Evolutionary conservation across 1,140 invertebrate species (phyloP), one percentile per base, ranked within the genome.

Genomic region (Idris sp.): DNA sequence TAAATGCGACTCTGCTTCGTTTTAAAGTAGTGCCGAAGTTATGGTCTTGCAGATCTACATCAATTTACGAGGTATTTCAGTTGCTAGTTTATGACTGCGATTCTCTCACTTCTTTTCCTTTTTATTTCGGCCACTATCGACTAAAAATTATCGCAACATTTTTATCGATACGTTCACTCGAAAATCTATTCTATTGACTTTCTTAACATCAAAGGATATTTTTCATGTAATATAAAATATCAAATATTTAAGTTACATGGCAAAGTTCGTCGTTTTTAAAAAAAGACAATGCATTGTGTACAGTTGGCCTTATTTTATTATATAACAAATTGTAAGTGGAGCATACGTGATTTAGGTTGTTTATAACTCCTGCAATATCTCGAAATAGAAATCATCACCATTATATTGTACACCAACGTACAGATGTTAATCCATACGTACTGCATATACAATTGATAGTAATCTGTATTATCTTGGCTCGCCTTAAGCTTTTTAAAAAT

Each of bases 61-160:
- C 56, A 71, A 62, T 61, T 61, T 71, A 71, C 67, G 67, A 71
- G 22, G 8, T 40, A 43, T 46, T 61, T 53, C 46, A 54, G 61
- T 61, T 53, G 65, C 30, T 38, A 31, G 22, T 69, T 59, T 69
- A 61, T 61, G 46, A 43, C 38, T 44, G 4, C 16, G 54, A 46
- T 69, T 69, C 41, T 31, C 40, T 61, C 7, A 33, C 28, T 53
- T 25, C 43, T 6, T 31, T 35, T 44, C 25, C 26, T 49, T 30
- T 36, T 33, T n/a, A 10, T 30, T 54, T 8, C 16, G 9, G 26
- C 46, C 11, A 4, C 38, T 28, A 43, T 54, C 18, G 13, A 33
- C 4, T 48, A 49, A n/a, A 54, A 48, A 54, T 67, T 43, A 53
- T 43, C 18, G 14, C 18, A 8, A n/a, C 41, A 31, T 18, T 8